phyloP scores from a whole-genome alignment of 1,140 invertebrate genomes.

The Adelges cooleyi region DNA sequence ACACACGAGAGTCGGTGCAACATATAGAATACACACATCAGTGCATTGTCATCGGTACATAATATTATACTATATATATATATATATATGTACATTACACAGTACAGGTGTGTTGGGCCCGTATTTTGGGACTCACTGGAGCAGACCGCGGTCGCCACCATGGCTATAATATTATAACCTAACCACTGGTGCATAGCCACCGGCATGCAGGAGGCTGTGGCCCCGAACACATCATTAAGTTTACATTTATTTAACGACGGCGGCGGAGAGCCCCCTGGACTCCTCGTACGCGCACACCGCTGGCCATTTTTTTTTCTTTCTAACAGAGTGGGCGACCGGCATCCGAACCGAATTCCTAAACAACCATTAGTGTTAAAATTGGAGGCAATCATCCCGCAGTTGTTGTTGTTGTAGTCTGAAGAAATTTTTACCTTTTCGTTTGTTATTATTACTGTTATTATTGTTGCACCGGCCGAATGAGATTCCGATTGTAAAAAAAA shows the following conservation, averaged over 20 bases:
- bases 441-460: slow-evolving; percentile 11
- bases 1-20: too few species aligned
- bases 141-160: not conserved
- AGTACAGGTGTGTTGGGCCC: too few species aligned
- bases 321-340: slow-evolving; percentile 25
- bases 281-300: slow-evolving; percentile 1
- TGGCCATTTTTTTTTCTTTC: slow-evolving; percentile 22
- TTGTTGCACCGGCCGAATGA: not conserved
- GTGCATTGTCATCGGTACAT: too few species aligned
- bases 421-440: slow-evolving; percentile 25
- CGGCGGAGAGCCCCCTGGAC: slow-evolving; percentile 5
- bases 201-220: slow-evolving; percentile 3
- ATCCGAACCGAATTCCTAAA: slow-evolving; percentile 21
- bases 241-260: slow-evolving; percentile 27
- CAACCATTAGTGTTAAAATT: slow-evolving; percentile 29
- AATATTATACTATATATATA: too few species aligned
- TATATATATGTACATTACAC: too few species aligned
- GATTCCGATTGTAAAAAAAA: too few species aligned
- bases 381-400: slow-evolving; percentile 23
- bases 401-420: not conserved
- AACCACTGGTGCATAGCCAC: too few species aligned
- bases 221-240: slow-evolving; percentile 28
- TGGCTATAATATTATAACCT: too few species aligned
- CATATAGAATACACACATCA: too few species aligned
- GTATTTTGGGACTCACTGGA: slow-evolving; percentile 11